Evolutionary conservation across 1,140 invertebrate species (phyloP).

Genomic region (Chrysomallon squamiferum): DNA sequence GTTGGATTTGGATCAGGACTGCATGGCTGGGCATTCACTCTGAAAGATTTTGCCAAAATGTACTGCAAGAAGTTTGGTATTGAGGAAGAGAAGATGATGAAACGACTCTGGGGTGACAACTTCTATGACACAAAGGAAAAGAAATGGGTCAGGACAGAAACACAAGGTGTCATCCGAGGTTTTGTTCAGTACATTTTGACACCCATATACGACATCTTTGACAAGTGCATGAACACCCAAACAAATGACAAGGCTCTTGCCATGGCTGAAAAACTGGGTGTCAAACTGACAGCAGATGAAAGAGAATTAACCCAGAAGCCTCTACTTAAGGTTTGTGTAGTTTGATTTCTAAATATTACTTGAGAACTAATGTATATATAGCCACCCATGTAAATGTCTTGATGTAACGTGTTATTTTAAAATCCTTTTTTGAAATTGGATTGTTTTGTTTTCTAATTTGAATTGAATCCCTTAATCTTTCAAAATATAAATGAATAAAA

Average conservation of each 20-base stretch:
- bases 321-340: constrained; percentile 69
- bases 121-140: constrained; percentile 89
- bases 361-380: too few relatives aligned
- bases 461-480: too few relatives aligned
- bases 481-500: too few relatives aligned
- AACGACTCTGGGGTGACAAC: constrained; percentile 90
- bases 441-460: too few relatives aligned
- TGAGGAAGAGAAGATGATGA: constrained; percentile 96
- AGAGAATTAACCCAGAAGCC: constrained; percentile 83
- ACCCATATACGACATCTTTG: constrained; percentile 98
- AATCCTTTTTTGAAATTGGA: too few relatives aligned
- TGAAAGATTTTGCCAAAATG: constrained; percentile 99
- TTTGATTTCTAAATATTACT: too few relatives aligned
- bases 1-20: constrained; percentile 99
- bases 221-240: constrained; percentile 97
- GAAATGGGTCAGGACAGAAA: constrained; percentile 94
- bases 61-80: constrained; percentile 99
- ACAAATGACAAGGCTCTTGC: constrained; percentile 86
- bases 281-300: constrained; percentile 93
- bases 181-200: constrained; percentile 99
- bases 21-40: constrained; percentile 99
- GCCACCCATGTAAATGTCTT: too few relatives aligned
- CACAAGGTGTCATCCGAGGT: constrained; percentile 75
- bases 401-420: too few relatives aligned
- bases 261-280: constrained; percentile 81